A percentile compares a stretch with the other conserved stretches of the same genome.
Evolutionary conservation across 2,797 vertebrate genomes (phyloP).

Genomic region (Lutjanus argentimaculatus): DNA sequence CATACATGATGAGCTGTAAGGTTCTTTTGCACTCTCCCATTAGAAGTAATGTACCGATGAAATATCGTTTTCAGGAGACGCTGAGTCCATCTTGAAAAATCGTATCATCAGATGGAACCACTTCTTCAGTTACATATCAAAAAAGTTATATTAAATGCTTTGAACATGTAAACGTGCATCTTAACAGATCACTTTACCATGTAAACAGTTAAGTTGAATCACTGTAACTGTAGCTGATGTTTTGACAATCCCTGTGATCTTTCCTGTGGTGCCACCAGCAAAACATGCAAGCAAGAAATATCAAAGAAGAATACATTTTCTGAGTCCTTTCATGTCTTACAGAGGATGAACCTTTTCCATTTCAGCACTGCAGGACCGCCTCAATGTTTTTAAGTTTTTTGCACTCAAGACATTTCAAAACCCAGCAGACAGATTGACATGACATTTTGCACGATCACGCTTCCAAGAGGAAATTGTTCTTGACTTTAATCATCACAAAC

Average conservation of each 20-base stretch:
- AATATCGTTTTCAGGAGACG: too few species aligned
- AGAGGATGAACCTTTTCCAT: neutral
- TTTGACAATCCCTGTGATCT: neutral
- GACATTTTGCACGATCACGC: neutral
- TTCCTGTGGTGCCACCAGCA: neutral
- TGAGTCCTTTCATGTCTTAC: neutral
- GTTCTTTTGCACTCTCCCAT: too few species aligned
- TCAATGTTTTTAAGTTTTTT: neutral
- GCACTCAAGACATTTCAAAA: neutral
- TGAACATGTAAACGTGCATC: too few species aligned
- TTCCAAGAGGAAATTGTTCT: constrained; percentile 1
- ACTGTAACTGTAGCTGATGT: neutral
- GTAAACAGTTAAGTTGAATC: too few species aligned
- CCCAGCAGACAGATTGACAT: neutral
- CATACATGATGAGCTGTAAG: too few species aligned
- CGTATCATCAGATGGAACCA: too few species aligned
- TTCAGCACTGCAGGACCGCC: neutral
- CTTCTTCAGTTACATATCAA: too few species aligned
- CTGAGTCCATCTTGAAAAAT: too few species aligned
- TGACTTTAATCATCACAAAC: neutral
- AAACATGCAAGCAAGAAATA: neutral
- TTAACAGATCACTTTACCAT: too few species aligned
- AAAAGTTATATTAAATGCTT: too few species aligned
- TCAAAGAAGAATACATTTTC: neutral
- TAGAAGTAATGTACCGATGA: too few species aligned